Evolutionary conservation across 53 echinoderm and acorn worm species (phyloP).

Genomic region (Apostichopus leukothele): DNA sequence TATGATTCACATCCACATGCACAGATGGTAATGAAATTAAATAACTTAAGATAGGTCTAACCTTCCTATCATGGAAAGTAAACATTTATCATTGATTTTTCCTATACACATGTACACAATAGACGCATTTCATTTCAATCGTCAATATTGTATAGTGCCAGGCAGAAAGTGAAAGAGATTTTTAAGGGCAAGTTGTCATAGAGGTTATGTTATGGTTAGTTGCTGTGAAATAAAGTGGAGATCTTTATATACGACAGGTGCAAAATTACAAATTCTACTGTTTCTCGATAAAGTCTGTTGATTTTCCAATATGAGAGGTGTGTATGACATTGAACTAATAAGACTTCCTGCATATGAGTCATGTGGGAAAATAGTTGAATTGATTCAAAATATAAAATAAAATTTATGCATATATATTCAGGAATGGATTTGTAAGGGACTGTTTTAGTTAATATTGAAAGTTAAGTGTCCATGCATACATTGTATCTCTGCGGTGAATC

Average conservation of each 20-base stretch:
- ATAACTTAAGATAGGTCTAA: neutral
- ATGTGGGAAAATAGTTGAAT: neutral
- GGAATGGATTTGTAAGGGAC: no score
- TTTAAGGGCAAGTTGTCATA: neutral
- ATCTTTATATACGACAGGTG: neutral
- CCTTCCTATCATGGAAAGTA: neutral
- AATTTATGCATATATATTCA: no score
- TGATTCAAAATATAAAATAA: no score
- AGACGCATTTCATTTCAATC: neutral
- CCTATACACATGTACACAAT: neutral
- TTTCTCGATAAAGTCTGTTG: neutral
- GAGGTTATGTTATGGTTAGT: neutral
- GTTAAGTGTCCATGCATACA: no score
- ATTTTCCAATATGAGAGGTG: neutral
- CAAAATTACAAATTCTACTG: neutral
- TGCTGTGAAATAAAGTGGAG: neutral
- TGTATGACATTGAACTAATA: neutral
- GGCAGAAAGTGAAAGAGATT: neutral
- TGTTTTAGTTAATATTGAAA: no score
- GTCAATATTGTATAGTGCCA: neutral
- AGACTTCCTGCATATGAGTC: neutral
- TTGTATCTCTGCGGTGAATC: no score
- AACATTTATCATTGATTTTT: neutral
- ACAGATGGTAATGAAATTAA: no score
- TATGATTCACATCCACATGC: no score